Base-by-base conservation (phyloP, 2,113 vertebrate species). In the Chinchilla lanigera region DNA sequence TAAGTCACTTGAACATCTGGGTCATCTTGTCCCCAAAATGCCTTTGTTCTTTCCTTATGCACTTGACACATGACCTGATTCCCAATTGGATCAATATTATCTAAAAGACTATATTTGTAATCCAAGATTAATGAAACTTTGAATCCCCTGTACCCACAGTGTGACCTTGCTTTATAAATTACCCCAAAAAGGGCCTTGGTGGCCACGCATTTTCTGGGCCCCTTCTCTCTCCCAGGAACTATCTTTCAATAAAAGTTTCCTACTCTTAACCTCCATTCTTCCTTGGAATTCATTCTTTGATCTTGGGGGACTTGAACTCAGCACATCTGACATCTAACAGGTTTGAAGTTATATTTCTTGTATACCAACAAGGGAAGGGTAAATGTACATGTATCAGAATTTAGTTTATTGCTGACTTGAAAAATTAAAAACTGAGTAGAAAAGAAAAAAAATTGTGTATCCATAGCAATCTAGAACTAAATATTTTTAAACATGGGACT, bases 391-490 rank as follows among this genome's bases (percentile, higher is more conserved):
- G 54, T 81, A 50, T 77, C 44, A 77, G 47, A 77, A 77, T 77
- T 77, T 86, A 90, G 19, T 77, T 89, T 92, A 82, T 73, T 90
- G 26, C 2, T 65, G 26, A 84, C 22, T 52, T 95, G 6, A 90
- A 94, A 91, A 67, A 30, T 63, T 91, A 16, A 26, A 65, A 87
- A 47, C 67, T 61, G n/a, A 65, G 4, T 50, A 86, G 17, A 67
- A 82, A 89, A 75, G 30, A 95, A 82, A 26, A 86, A 86, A 93
- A 41, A 56, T 3, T 41, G n/a, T 89, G 88, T 81, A 93, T 63
- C 20, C 26, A 50, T 82, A 89, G 61, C 73, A 83, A 83, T 28
- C 14, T 9, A 87, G 26, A 89, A 85, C 26, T 80, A 92, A 71
- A 58, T 71, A 52, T 82, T 80, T 96, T 94, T 82, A 81, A 61